phyloP scores from a whole-genome alignment of 64 coral and sea anemone species.

The Actinia equina region DNA sequence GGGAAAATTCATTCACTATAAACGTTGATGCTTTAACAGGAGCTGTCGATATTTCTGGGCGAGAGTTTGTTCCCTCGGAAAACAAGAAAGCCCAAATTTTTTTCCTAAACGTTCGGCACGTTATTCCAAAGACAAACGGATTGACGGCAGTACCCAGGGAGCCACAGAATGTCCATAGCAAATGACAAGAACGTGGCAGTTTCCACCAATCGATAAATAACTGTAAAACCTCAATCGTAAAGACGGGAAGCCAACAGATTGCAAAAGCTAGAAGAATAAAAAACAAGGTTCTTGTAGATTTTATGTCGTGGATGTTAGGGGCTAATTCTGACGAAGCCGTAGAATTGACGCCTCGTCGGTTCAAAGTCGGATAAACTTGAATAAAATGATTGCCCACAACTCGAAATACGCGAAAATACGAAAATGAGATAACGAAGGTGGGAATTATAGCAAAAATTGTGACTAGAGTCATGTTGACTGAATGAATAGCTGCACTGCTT shows the following conservation, averaged over 20 bases:
- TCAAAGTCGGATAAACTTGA: slow-evolving; percentile 8
- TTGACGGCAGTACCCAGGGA: slow-evolving; percentile 42
- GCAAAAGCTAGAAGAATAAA: slow-evolving; percentile 40
- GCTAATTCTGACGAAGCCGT: background rate
- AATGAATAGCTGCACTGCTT: background rate
- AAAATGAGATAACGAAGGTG: slow-evolving; percentile 36
- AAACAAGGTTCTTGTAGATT: slow-evolving; percentile 52
- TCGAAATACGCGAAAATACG: slow-evolving; percentile 51
- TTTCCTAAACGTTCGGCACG: slow-evolving; percentile 28
- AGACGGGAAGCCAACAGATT: slow-evolving; percentile 50
- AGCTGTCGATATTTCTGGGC: background rate
- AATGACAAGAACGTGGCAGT: slow-evolving; percentile 39
- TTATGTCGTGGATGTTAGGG: slow-evolving; percentile 31
- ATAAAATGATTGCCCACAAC: slow-evolving; percentile 39
- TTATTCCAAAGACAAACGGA: slow-evolving; percentile 47
- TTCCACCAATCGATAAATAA: slow-evolving; percentile 26
- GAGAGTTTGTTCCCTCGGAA: background rate
- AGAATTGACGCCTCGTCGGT: background rate
- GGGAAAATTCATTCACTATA: background rate
- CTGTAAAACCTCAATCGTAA: slow-evolving; percentile 36
- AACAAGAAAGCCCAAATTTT: background rate
- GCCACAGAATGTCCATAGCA: slow-evolving; percentile 63
- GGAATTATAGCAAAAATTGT: slow-evolving; percentile 43
- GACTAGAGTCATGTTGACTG: background rate
- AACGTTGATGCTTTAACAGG: background rate